Conservation (phyloP, 2,797 vertebrate genomes). For the Distichodus sexfasciatus region DNA sequence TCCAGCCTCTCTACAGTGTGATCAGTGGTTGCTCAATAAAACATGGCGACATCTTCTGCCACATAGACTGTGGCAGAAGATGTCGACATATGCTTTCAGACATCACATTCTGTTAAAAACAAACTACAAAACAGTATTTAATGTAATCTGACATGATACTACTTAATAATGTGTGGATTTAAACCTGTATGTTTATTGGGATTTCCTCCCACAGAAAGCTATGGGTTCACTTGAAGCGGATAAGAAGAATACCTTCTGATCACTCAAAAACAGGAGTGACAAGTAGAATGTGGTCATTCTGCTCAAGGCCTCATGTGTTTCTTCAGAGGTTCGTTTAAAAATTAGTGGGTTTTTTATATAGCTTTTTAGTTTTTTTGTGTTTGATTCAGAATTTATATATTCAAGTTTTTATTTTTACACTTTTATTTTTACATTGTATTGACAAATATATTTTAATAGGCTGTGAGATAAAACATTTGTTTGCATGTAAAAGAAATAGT, state of each 20-base stretch:
- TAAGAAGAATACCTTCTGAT: constrained; percentile 14
- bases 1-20: constrained; percentile 42
- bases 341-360: background rate
- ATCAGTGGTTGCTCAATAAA: constrained; percentile 46
- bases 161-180: no score
- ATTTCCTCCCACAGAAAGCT: constrained; percentile 27
- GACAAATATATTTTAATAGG: no score
- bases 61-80: background rate
- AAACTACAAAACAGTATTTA: no score
- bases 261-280: background rate
- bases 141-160: no score
- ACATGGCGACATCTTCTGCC: constrained; percentile 29
- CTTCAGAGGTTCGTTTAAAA: constrained; percentile 38
- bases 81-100: no score
- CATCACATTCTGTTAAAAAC: no score
- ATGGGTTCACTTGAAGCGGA: constrained; percentile 39
- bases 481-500: constrained; percentile 34
- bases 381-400: no score
- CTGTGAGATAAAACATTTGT: no score
- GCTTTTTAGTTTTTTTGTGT: no score
- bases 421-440: no score
- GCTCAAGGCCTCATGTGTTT: constrained; percentile 50
- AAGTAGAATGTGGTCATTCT: background rate
- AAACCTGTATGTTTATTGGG: background rate
- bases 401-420: no score